A percentile compares a stretch with the other conserved stretches of the same genome.
Conservation (phyloP, 2,888 invertebrate genomes). For the Drosophila rubida region DNA sequence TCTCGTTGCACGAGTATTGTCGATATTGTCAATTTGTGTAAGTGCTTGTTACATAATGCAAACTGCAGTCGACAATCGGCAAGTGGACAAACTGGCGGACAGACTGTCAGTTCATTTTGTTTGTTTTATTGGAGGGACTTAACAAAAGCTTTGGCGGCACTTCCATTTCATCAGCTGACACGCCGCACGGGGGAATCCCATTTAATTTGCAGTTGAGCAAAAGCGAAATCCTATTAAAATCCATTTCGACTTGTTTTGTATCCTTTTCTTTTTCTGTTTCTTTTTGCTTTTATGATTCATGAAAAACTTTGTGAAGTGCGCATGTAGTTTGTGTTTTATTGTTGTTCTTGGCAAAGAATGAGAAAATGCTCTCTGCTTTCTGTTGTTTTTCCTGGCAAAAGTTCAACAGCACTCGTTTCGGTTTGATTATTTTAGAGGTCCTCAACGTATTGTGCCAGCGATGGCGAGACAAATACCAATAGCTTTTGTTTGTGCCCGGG, state of each 20-base stretch:
- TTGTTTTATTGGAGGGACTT: constrained; percentile 37
- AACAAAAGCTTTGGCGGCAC: constrained; percentile 16
- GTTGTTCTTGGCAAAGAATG: constrained; percentile 18
- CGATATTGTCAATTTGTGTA: constrained; percentile 72
- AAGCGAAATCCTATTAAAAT: constrained; percentile 54
- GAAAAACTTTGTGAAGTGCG: constrained; percentile 34
- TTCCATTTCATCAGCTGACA: constrained; percentile 23
- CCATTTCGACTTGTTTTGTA: constrained; percentile 19
- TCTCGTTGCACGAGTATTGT: constrained; percentile 21
- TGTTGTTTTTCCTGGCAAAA: constrained; percentile 25
- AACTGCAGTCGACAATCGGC: constrained; percentile 18
- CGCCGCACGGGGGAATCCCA: constrained; percentile 1
- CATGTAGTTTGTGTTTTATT: constrained; percentile 44
- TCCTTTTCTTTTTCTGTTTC: constrained; percentile 20
- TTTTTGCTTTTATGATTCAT: constrained; percentile 22
- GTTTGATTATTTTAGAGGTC: constrained; percentile 42
- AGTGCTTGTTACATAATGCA: constrained; percentile 73
- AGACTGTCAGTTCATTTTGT: constrained; percentile 21
- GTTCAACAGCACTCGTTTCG: constrained; percentile 50
- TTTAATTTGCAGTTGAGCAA: constrained; percentile 48
- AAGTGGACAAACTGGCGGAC: neutral
- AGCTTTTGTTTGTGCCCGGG: neutral
- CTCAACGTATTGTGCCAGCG: constrained; percentile 8
- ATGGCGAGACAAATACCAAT: constrained; percentile 21
- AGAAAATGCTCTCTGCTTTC: constrained; percentile 12